Conservation (phyloP, 1,140 invertebrate genomes). For the Bombus vancouverensis region DNA sequence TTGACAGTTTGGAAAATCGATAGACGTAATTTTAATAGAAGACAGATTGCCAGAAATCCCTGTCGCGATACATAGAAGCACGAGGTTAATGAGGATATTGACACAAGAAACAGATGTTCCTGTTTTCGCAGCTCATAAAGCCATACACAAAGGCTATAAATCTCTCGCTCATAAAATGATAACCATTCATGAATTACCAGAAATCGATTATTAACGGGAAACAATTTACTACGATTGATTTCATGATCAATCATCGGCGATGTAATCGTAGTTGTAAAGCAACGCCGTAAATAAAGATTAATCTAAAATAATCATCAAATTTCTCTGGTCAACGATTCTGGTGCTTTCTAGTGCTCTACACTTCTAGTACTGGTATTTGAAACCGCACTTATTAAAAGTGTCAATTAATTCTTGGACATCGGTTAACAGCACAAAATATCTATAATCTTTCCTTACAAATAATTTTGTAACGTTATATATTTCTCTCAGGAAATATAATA, state of each 20-base stretch:
- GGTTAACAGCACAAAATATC: too few relatives aligned
- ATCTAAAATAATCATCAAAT: too few relatives aligned
- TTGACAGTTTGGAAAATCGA: neutral
- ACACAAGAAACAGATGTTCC: slow-evolving; percentile 12
- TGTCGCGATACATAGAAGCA: neutral
- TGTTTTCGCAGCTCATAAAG: neutral
- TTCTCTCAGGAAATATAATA: neutral
- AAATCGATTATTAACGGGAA: neutral
- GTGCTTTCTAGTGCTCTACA: too few relatives aligned
- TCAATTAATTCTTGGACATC: too few relatives aligned
- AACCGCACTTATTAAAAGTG: too few relatives aligned
- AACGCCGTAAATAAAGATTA: neutral
- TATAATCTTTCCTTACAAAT: neutral
- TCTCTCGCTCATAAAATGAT: neutral
- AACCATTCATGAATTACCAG: slow-evolving; percentile 1
- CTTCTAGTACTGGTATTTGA: too few relatives aligned
- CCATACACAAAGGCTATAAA: neutral
- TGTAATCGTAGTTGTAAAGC: neutral
- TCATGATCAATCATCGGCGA: neutral
- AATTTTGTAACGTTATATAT: neutral
- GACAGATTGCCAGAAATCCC: neutral
- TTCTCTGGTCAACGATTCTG: too few relatives aligned
- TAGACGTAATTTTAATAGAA: neutral
- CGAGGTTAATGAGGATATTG: slow-evolving; percentile 7
- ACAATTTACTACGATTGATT: neutral